Evolutionary conservation across 1,140 invertebrate species (phyloP).

Genomic region (Brachystomella parvula): DNA sequence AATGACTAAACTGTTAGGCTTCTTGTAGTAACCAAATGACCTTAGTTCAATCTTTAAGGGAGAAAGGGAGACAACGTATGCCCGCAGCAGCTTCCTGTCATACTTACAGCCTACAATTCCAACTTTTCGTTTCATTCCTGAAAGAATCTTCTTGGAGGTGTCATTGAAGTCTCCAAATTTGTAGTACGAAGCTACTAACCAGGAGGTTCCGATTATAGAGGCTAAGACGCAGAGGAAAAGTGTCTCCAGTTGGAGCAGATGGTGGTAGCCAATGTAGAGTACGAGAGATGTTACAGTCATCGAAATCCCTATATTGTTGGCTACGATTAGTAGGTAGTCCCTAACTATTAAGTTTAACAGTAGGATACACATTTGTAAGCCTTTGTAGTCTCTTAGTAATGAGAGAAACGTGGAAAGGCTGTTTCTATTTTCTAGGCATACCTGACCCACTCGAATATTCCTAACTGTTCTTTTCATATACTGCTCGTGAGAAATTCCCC

Average conservation of each 20-base stretch:
- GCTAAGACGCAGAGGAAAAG: neutral
- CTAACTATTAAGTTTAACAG: neutral
- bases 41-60: neutral
- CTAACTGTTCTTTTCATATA: too few relatives aligned
- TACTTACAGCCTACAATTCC: neutral
- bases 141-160: neutral
- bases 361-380: neutral
- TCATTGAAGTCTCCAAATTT: neutral
- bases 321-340: neutral
- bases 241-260: neutral
- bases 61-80: neutral
- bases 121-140: neutral
- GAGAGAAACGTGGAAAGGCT: too few relatives aligned
- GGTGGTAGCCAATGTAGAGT: neutral
- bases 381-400: too few relatives aligned
- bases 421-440: too few relatives aligned
- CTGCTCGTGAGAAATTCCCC: too few relatives aligned
- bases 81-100: neutral
- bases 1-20: neutral
- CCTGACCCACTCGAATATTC: too few relatives aligned
- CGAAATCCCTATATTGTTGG: neutral
- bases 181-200: neutral
- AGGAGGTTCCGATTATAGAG: neutral
- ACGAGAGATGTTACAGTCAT: neutral
- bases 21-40: neutral